These are phyloP conservation scores for Hipposideros armiger DNA, from an alignment of 2,113 vertebrate genomes.

Conservation along the genomic window DNA sequence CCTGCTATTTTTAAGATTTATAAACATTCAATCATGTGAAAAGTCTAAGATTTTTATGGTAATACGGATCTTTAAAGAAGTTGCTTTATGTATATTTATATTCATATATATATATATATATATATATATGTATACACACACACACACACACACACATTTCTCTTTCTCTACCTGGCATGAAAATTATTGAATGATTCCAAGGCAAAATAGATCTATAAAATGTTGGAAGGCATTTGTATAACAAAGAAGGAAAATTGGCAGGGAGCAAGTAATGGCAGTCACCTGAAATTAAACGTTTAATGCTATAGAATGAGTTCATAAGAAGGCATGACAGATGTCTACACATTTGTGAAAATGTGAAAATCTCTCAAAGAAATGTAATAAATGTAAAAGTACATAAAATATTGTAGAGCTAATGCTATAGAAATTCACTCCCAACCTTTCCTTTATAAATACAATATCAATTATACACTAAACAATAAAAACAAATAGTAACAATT, in stretches of 20 bases:
- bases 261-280: neutral
- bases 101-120: neutral
- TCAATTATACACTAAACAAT: neutral
- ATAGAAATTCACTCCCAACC: neutral
- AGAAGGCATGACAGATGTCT: neutral
- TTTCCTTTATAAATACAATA: neutral
- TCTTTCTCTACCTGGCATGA: neutral
- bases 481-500: neutral
- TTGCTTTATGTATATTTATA: neutral
- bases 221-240: neutral
- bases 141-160: too few relatives aligned
- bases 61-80: neutral
- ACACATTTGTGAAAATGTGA: neutral
- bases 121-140: too few relatives aligned
- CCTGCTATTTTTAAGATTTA: neutral
- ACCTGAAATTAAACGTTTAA: slow-evolving; percentile 8
- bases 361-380: neutral
- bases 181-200: neutral
- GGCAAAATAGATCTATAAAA: neutral
- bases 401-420: neutral
- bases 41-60: neutral
- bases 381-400: neutral
- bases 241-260: neutral
- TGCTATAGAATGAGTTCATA: neutral
- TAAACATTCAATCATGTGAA: neutral